Evolutionary conservation across 2,888 invertebrate genomes (phyloP).

Genomic region (Epirrita christyi): DNA sequence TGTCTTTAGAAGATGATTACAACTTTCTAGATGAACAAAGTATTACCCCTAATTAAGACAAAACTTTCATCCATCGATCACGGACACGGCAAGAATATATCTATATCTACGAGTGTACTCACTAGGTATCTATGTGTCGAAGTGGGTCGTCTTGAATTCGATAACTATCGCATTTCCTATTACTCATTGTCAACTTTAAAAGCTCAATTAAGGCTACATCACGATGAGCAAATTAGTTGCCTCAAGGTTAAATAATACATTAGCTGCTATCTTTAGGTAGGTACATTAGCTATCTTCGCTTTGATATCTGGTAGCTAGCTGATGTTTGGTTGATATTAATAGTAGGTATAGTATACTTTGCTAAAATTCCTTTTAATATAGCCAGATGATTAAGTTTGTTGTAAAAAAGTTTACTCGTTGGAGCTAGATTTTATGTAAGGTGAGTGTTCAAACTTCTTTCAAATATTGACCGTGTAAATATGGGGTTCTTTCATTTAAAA

Average conservation of each 20-base stretch:
- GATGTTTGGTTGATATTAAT: not conserved
- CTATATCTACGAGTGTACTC: not conserved
- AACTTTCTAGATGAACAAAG: slow-evolving; percentile 11
- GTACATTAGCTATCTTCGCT: slow-evolving; percentile 6
- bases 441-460: too few relatives aligned
- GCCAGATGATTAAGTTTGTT: too few relatives aligned
- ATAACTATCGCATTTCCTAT: slow-evolving; percentile 56
- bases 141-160: slow-evolving; percentile 50
- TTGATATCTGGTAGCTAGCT: slow-evolving; percentile 3
- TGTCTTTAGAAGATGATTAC: not conserved
- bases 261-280: not conserved
- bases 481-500: too few relatives aligned
- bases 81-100: slow-evolving; percentile 16
- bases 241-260: slow-evolving; percentile 23
- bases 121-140: slow-evolving; percentile 36
- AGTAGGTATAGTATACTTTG: not conserved
- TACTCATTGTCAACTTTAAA: slow-evolving; percentile 68
- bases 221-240: slow-evolving; percentile 42
- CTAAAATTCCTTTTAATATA: too few relatives aligned
- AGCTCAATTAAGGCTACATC: slow-evolving; percentile 65
- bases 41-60: slow-evolving; percentile 15
- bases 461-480: too few relatives aligned
- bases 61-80: slow-evolving; percentile 32
- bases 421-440: too few relatives aligned
- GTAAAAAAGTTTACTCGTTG: too few relatives aligned